Evolutionary conservation across 1,140 invertebrate species (phyloP), one percentile per base, ranked within the genome.

Genomic region (Proales similis): DNA sequence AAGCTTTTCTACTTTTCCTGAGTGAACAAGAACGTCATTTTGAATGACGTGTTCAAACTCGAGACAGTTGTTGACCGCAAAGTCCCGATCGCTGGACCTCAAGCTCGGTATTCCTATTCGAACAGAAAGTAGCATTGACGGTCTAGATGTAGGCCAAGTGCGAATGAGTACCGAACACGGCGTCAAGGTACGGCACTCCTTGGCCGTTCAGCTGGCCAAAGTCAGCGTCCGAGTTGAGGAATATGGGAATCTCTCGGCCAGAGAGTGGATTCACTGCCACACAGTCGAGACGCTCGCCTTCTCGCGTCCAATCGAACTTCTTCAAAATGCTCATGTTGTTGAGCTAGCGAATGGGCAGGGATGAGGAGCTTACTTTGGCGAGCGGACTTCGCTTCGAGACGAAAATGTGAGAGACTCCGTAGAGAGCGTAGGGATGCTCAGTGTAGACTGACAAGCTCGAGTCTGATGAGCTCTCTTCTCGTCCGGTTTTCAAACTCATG

Each of bases 181-280:
- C 77, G 70, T 90, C 84, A 69, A 81, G 81, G 29, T 81, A 70
- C 6, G 57, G 57, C 17, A 61, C 6, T 17, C 39, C 29, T 11
- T 45, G 39, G 27, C 32, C 20, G 14, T 45, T 61, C 9, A 45
- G n/a, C 33, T 71, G 65, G 27, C 75, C 70, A 66, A 71, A 75
- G 47, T 78, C 69, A 19, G 83, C 69, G 64, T 80, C 70, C 66
- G 85, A 76, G 43, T 81, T 82, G 32, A 88, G 78, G 79, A 83
- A 82, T 65, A 91, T 73, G 27, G 85, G 87, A 43, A 94, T 69
- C 47, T 74, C 68, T 66, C 79, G 69, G 27, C 79, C 77, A 39
- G 80, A 88, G 48, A 92, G 80, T 24, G 88, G 87, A 81, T 92
- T 88, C 45, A 80, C 67, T 29, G 83, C 81, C 42, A 71, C 77